Evolutionary conservation across 2,113 vertebrate genomes (phyloP), one percentile per base, ranked within the genome.

Genomic region (Sclerurus mexicanus): DNA sequence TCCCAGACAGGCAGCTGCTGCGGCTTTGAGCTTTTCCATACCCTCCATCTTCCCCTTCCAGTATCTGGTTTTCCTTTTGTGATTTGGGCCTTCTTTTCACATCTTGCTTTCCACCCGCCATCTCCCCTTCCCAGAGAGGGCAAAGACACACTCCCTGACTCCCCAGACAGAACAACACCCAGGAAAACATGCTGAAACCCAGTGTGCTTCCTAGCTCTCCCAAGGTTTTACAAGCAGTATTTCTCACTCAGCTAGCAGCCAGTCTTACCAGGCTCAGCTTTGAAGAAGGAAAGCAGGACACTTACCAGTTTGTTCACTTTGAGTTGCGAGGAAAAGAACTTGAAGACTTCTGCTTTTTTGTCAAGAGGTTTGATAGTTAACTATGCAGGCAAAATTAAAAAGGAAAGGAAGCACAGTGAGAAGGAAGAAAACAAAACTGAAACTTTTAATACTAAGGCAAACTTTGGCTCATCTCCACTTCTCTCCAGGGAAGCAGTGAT

Each of bases 341-440:
- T 99, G 96, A 99, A 99, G 86, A 99, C 99, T 78, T 99, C 99
- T 69, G 98, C 98, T 90, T 99, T 99, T 97, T 99, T 99, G 94
- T 99, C 99, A 76, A 99, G 97, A 19, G 99, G 99, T 95, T 99
- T 99, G 96, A 99, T 99, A 27, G 98, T 99, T 93, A 99, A 98
- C 99, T 99, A 81, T 19, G 44, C 63, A 94, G 11, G 78, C 24
- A 39, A 87, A 87, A 56, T 15, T 4, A 37, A 10, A 58, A 56
- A 58, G 63, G 1, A 87, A 89, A 81, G 17, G 9, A 62, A 62
- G 46, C 46, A 83, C 16, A 77, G 12, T 59, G 55, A 91, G 55
- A 12, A 74, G 27, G 28, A 58, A 6, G 7, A 79, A 87, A 93
- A 37, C n/a, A 89, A 91, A 90, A 47, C 12, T 37, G 8, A 80